Evolutionary conservation across 2,888 invertebrate genomes (phyloP).

Genomic region (Tipula unca): DNA sequence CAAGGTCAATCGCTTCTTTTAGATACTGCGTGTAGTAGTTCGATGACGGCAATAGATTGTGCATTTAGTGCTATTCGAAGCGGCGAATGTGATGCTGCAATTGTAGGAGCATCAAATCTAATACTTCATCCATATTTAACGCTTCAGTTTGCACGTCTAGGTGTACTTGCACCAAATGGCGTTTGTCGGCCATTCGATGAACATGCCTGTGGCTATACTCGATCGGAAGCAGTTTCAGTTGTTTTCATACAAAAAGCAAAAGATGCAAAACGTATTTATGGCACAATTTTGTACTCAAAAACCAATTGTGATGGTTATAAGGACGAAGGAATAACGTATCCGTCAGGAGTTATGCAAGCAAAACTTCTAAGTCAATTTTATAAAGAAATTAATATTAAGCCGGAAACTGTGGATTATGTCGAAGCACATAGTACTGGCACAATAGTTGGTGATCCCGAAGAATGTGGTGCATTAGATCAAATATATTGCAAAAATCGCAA

Average conservation of each 20-base stretch:
- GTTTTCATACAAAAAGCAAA: constrained; percentile 63
- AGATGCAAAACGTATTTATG: constrained; percentile 58
- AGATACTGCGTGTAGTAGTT: constrained; percentile 94
- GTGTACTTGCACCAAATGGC: constrained; percentile 75
- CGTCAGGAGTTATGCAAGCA: constrained; percentile 55
- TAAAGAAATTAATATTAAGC: constrained; percentile 60
- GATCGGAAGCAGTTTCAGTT: constrained; percentile 70
- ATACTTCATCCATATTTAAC: constrained; percentile 82
- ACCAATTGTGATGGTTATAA: constrained; percentile 74
- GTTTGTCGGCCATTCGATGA: constrained; percentile 87
- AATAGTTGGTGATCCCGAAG: constrained; percentile 84
- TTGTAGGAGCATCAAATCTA: constrained; percentile 81
- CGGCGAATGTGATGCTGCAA: constrained; percentile 79
- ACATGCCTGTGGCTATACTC: constrained; percentile 69
- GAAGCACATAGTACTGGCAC: constrained; percentile 86
- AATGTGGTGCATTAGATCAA: constrained; percentile 72
- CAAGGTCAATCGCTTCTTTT: constrained; percentile 82
- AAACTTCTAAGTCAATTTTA: constrained; percentile 55
- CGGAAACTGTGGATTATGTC: constrained; percentile 61
- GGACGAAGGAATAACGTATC: constrained; percentile 60
- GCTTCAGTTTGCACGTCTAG: constrained; percentile 72
- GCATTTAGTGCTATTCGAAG: constrained; percentile 66
- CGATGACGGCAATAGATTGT: constrained; percentile 76
- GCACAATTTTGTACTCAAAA: constrained; percentile 65
- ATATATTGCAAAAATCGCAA: constrained; percentile 67